Percentiles rank a stretch among this genome's conserved stretches.
Evolutionary conservation across 2,797 vertebrate genomes (phyloP).

Genomic region (Microctenopoma stevenorrisi): DNA sequence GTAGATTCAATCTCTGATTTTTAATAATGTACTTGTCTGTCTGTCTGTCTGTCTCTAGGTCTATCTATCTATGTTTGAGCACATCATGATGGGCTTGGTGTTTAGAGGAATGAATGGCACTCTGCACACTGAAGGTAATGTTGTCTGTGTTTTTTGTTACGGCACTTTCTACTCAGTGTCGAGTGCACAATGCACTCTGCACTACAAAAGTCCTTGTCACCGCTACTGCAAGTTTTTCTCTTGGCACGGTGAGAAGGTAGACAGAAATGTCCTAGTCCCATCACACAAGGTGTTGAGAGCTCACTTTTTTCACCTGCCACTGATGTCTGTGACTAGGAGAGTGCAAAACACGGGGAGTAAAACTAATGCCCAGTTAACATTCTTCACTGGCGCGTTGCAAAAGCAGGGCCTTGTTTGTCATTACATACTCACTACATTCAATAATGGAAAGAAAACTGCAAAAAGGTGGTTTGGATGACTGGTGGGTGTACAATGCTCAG

Average conservation of each 20-base stretch:
- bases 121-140: background rate
- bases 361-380: background rate
- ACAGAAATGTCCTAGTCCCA: background rate
- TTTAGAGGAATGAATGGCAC: constrained; percentile 17
- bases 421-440: no score
- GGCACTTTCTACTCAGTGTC: background rate
- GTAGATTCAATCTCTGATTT: constrained; percentile 49
- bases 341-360: background rate
- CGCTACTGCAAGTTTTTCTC: background rate
- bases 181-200: background rate
- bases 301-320: constrained; percentile 2
- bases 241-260: background rate
- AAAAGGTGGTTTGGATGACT: no score
- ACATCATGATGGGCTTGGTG: constrained; percentile 4
- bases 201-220: background rate
- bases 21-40: constrained; percentile 60
- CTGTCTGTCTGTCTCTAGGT: background rate
- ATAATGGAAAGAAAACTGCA: no score
- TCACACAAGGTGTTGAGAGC: background rate
- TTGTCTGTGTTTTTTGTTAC: background rate
- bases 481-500: no score
- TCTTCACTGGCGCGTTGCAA: background rate
- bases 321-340: background rate
- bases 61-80: constrained; percentile 28
- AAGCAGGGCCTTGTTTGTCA: no score